Evolutionary conservation across 2,888 invertebrate species (phyloP).

Genomic region (Sicus ferrugineus): DNA sequence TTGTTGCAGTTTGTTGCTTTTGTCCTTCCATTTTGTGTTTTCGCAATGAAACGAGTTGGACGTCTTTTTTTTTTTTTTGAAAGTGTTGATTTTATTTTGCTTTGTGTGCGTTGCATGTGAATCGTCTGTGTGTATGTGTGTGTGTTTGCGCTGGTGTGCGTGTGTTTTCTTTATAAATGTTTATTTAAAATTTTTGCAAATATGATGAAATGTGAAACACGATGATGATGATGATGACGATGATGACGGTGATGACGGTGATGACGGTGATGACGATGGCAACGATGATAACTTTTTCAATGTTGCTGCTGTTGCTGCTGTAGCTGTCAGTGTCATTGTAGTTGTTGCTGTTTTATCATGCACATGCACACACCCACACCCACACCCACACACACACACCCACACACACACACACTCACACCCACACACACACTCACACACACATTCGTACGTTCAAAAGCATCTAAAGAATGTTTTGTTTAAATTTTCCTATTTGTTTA

Average conservation of each 20-base stretch:
- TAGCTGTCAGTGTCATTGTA: slow-evolving; percentile 8
- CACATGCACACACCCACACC: neutral
- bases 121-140: slow-evolving; percentile 25
- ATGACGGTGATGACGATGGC: neutral
- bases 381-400: neutral
- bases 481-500: slow-evolving; percentile 29
- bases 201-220: slow-evolving; percentile 28
- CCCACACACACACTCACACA: slow-evolving; percentile 4
- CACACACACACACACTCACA: neutral
- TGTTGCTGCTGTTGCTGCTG: slow-evolving; percentile 30
- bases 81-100: slow-evolving; percentile 6
- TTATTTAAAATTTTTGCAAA: slow-evolving; percentile 37
- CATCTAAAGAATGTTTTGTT: neutral
- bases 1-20: neutral
- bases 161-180: slow-evolving; percentile 33
- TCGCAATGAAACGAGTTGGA: too few species aligned
- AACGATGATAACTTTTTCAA: slow-evolving; percentile 11
- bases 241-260: neutral
- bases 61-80: neutral
- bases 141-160: slow-evolving; percentile 14
- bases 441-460: neutral
- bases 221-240: slow-evolving; percentile 7
- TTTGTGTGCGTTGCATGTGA: slow-evolving; percentile 4
- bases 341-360: slow-evolving; percentile 16
- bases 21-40: too few species aligned